A percentile compares a stretch with the other conserved stretches of the same genome.
Evolutionary conservation across 2,113 vertebrate species (phyloP).

Genomic region (Engraulis encrasicolus): DNA sequence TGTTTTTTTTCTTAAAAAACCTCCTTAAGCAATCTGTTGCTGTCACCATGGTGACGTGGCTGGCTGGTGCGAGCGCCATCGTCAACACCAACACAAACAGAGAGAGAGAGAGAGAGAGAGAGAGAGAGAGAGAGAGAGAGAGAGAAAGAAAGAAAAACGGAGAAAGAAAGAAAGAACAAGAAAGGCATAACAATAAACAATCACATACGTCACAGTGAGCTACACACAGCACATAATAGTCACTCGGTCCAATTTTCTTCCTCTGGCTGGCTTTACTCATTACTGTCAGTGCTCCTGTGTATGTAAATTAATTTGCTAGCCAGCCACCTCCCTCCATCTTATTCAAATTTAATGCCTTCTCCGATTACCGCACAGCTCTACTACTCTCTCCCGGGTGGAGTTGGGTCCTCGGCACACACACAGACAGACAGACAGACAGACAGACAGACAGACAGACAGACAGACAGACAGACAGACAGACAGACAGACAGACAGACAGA

Average conservation of each 20-base stretch:
- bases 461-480: neutral
- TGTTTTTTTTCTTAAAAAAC: constrained; percentile 39
- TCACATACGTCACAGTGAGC: constrained; percentile 19
- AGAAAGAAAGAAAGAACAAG: too few relatives aligned
- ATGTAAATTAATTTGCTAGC: constrained; percentile 62
- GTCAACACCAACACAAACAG: constrained; percentile 22
- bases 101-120: constrained; percentile 39
- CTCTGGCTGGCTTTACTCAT: constrained; percentile 44
- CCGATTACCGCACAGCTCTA: constrained; percentile 62
- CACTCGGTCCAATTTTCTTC: too few relatives aligned
- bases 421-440: constrained; percentile 13
- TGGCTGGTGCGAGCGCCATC: constrained; percentile 52
- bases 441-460: constrained; percentile 28
- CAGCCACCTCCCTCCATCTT: constrained; percentile 53
- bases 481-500: too few relatives aligned
- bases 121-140: constrained; percentile 44
- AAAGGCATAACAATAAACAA: neutral
- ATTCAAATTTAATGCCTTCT: constrained; percentile 68
- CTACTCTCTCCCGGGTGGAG: constrained; percentile 39
- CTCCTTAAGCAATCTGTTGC: constrained; percentile 46
- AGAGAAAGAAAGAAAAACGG: neutral
- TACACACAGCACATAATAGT: constrained; percentile 46
- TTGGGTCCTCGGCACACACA: constrained; percentile 42
- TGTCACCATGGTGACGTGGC: constrained; percentile 72
- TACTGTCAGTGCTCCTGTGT: constrained; percentile 44